phyloP scores from a whole-genome alignment of 2,888 invertebrate species.

The Tethea ocularis region DNA sequence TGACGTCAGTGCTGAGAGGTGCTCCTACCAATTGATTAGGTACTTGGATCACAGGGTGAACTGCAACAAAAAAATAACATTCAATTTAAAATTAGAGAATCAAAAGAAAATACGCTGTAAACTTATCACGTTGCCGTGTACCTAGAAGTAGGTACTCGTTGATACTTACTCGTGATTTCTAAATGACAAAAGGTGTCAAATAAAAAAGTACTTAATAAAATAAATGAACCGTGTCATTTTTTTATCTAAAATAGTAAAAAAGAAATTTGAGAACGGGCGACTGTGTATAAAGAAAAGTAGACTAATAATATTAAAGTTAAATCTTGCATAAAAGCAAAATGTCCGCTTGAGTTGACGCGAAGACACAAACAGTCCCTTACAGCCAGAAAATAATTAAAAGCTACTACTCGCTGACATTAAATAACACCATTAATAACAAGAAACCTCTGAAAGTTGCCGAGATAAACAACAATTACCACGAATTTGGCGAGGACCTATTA shows the following conservation, averaged over 20 bases:
- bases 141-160: neutral
- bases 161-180: neutral
- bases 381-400: conserved; percentile 75
- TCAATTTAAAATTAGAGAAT: no score
- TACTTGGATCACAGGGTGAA: conserved; percentile 95
- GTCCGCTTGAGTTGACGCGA: conserved; percentile 54
- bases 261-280: conserved; percentile 25
- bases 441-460: conserved; percentile 68
- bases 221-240: conserved; percentile 8
- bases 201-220: neutral
- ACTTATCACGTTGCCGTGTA: neutral
- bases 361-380: conserved; percentile 56
- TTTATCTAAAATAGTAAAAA: conserved; percentile 13
- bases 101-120: neutral
- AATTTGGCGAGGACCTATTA: conserved; percentile 56
- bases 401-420: conserved; percentile 67
- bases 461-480: conserved; percentile 73
- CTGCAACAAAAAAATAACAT: conserved; percentile 72
- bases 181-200: neutral
- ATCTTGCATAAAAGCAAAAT: conserved; percentile 59
- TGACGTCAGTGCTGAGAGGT: conserved; percentile 93
- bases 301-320: conserved; percentile 52
- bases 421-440: conserved; percentile 77
- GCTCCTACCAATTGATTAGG: conserved; percentile 96
- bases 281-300: conserved; percentile 30